These are phyloP conservation scores for Diuraphis noxia DNA, from an alignment of 1,140 invertebrate species.

Conservation along the genomic window DNA sequence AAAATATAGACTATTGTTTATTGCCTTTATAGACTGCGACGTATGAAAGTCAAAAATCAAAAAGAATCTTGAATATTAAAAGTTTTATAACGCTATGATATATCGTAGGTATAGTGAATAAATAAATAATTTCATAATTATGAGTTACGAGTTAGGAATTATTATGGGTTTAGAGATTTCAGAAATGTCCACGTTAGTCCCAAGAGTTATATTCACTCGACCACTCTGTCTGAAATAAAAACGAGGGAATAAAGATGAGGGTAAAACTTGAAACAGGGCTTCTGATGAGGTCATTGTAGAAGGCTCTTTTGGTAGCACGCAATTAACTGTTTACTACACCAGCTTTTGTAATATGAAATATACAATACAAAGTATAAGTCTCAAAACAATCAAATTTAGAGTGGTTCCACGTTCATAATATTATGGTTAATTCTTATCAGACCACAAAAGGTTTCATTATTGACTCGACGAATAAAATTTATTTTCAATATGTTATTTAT, in stretches of 20 bases:
- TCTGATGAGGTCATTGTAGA: not conserved
- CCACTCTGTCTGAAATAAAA: not conserved
- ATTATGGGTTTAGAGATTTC: not conserved
- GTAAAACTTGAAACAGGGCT: not conserved
- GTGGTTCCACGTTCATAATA: not conserved
- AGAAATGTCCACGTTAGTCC: not conserved
- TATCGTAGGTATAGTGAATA: not conserved
- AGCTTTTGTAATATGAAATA: not conserved
- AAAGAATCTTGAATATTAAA: not conserved
- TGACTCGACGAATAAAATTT: not conserved
- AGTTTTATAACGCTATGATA: not conserved
- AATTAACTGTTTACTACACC: not conserved
- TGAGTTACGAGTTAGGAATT: not conserved
- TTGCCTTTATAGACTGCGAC: not conserved
- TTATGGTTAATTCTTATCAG: not conserved
- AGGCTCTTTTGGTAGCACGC: not conserved
- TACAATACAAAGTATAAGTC: not conserved
- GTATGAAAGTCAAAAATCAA: not conserved
- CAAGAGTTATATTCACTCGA: not conserved
- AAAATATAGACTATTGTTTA: no score
- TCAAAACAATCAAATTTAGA: not conserved
- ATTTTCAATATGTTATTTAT: not conserved
- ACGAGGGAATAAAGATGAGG: not conserved
- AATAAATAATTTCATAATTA: not conserved
- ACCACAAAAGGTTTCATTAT: not conserved